Base-by-base conservation (phyloP, 2,113 vertebrate genomes). In the Astur gentilis region DNA sequence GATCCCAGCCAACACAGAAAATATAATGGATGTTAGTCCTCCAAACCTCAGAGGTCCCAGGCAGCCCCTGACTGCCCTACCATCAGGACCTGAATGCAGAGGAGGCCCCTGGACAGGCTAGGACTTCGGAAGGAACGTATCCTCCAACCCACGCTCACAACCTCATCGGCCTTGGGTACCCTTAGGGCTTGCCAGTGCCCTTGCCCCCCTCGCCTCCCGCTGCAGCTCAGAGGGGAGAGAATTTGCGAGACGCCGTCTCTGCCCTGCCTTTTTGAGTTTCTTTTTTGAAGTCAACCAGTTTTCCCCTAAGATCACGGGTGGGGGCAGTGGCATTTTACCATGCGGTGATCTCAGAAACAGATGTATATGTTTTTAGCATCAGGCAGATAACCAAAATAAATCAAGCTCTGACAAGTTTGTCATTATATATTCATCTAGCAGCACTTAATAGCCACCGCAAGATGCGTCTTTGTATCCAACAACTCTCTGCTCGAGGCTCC, bases 311-410 rank as follows among this genome's bases (percentile, higher is more conserved):
- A 77, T 17, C 44, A 29, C 11, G 25, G 78, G 22, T 36, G 38
- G 83, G 21, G 23, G 34, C 58, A 71, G 27, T 47, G 52, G 20
- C 9, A 31, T 65, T 80, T 87, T 61, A 42, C 11, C 18, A 18
- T 7, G 42, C 60, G 61, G 36, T 79, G 57, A 79, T 92, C 92
- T 92, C 82, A 95, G 65, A 50, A 65, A 72, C 60, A 79, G 54
- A 44, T 69, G 38, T 84, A 13, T 20, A 23, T 44, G 9, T 45
- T 66, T 82, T 73, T 55, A 84, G 40, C 72, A 52, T 64, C 76
- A 75, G 32, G 32, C 64, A 93, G 65, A 75, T 60, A 87, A 86
- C 70, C 34, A 86, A 96, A 78, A 64, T 78, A 92, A 94, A 95
- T 87, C n/a, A 72, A 92, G 31, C 18, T 32, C 70, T 75, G 65